Evolutionary conservation across 2,797 vertebrate genomes (phyloP), one percentile per base, ranked within the genome.

Genomic region (Acrocephalus scirpaceus): DNA sequence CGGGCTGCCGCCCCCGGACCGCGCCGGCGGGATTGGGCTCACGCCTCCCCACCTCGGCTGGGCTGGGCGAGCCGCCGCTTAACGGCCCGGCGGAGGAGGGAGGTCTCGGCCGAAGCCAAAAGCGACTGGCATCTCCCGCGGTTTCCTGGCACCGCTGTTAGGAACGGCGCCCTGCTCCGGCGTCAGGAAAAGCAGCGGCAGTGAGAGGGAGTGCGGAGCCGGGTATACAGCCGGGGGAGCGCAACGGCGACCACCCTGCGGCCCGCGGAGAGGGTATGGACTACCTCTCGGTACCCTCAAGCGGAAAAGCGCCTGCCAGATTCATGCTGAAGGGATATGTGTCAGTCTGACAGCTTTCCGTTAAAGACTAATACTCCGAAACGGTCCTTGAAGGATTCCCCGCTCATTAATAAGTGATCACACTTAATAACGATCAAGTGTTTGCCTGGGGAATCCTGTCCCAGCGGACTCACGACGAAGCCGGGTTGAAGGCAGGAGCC

Each of bases 391-490:
- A 77, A 82, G 93, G 76, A 71, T 86, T 65, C 34, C 22, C 42
- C 21, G n/a, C 66, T 89, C 64, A 45, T 86, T 77, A 91, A 94
- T 91, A 91, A 92, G n/a, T 47, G 45, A 92, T 69, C 57, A 27
- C 30, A 42, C 38, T 83, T 86, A 74, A 58, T 74, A 53, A 51
- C 13, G 54, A 87, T 80, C 54, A 83, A 80, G 77, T 53, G 65
- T 57, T 85, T 78, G 79, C 29, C 72, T n/a, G 88, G 77, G 70
- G 54, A 95, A 93, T 88, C 74, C 88, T 58, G 22, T 62, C 79
- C 70, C 90, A 34, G 82, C 40, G 45, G 64, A 66, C 75, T 92
- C 44, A n/a, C 45, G 36, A 54, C 38, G 54, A 90, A 88, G 62
- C 78, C 65, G 13, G 40, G 73, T 32, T 78, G 79, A 76, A 71